These are phyloP conservation scores for Catocala sponsa DNA, from an alignment of 2,888 invertebrate species.

Conservation along the genomic window DNA sequence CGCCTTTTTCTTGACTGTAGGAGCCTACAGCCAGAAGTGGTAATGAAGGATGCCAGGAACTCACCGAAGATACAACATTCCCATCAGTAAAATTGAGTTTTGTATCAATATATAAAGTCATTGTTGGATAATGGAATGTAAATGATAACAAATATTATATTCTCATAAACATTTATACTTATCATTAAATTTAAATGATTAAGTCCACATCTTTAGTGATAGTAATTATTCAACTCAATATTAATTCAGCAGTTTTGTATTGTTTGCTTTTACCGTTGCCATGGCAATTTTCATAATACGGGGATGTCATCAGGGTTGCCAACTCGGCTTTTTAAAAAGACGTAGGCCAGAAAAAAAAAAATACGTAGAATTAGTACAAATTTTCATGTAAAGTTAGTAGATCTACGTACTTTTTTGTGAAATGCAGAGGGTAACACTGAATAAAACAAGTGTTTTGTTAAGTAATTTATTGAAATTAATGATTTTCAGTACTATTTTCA, in stretches of 20 bases:
- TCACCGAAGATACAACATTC: conserved; percentile 93
- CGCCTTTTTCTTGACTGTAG: conserved; percentile 95
- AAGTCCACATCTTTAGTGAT: background rate
- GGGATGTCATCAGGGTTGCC: no score
- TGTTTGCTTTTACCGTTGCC: conserved; percentile 12
- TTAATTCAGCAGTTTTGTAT: background rate
- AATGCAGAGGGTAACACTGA: no score
- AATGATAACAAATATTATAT: background rate
- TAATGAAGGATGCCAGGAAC: conserved; percentile 94
- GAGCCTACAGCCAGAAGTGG: conserved; percentile 95
- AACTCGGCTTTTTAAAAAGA: no score
- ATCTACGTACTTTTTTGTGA: no score
- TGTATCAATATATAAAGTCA: conserved; percentile 95
- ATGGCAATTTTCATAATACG: conserved; percentile 12
- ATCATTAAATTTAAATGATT: background rate
- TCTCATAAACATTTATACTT: background rate
- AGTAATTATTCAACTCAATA: no score
- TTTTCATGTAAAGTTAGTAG: no score
- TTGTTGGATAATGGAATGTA: conserved; percentile 58
- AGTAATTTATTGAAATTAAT: no score
- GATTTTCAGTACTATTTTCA: no score
- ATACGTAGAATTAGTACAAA: no score
- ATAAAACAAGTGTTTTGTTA: no score
- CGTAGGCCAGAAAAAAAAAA: no score
- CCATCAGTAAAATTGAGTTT: conserved; percentile 92